Evolutionary conservation across 2,797 vertebrate species (phyloP), one percentile per base, ranked within the genome.

Genomic region (Amblyopsis hoosieri): DNA sequence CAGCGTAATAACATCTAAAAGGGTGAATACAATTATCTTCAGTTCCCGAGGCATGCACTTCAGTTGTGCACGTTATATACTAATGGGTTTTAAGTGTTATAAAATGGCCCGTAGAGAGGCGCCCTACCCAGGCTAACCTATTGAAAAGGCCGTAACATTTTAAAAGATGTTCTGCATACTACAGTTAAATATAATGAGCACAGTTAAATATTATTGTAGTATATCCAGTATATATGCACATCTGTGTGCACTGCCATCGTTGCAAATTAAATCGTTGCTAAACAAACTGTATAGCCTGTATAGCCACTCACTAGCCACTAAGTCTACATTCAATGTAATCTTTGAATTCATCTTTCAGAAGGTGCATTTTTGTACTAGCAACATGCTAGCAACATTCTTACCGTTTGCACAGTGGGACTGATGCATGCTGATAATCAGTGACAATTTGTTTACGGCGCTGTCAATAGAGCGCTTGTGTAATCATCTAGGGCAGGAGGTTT

Each of bases 61-160:
- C 57, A 79, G 61, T 78, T 78, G 74, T 66, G 62, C 64, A 69
- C 48, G 57, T 68, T 59, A 53, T 67, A 76, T 57, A 79, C 72
- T 80, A 84, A 81, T 70, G 55, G 66, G 33, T 70, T 81, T 52
- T 69, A 81, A 71, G 62, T 79, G 75, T 60, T 67, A 53, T 62
- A 62, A 52, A 73, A 45, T 71, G 67, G 75, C 74, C 79, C 78
- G 77, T 56, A 70, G 75, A 80, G 77, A 82, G 57, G 67, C 48
- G 58, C 56, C 67, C 78, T 64, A 54, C 19, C 54, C 70, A 14
- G 71, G 72, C 72, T 62, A 65, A 72, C 66, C 66, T 69, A 72
- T 64, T 75, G 48, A 75, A 45, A 66, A 49, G 51, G 65, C 62
- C 57, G 65, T 69, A 59, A 75, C 49, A 81, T 72, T 78, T 76